Base-by-base conservation (phyloP, 92 coral and sea anemone genomes). In the Palythoa heliodiscus region DNA sequence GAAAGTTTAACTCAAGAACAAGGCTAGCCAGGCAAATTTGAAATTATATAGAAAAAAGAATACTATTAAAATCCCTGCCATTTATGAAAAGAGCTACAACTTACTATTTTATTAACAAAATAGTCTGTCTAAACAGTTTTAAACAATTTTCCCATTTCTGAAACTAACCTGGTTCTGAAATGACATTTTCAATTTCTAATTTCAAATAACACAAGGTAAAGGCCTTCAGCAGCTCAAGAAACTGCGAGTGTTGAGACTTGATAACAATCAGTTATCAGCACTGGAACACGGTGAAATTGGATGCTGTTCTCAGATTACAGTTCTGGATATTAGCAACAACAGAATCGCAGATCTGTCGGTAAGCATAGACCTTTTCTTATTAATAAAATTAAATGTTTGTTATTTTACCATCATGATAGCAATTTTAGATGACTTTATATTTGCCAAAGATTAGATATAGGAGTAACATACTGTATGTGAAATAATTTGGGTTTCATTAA, bases 291-390 rank as follows among this genome's bases (percentile, higher is more conserved):
- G 91, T 52, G 98, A 96, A 83, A 89, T 96, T 7, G 93, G 93
- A 2, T 82, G 97, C 87, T 94, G 99, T 77, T 93, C 95, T 23
- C 95, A 94, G 84, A 86, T 96, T 19, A 84, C 99, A 22, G 89
- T 84, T 16, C 87, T 96, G 7, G 93, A 96, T 53, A 91, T 94
- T 69, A 92, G 95, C 74, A 92, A 93, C 77, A 96, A 96, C 80
- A 90, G 60, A 40, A 82, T 96, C 37, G 72, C 88, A 70, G 94
- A 94, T 87, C 67, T 94, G 37, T 92, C 99, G 38, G 98, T 96
- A 87, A 90, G 95, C 86, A 70, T 2, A 29, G 20, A 23, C n/a
- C 16, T 57, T 57, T 10, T 12, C 19, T 1, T 16, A 15, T 60
- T 14, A 14, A 3, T 3, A 15, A 12, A 1, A 60, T 60, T 60